Evolutionary conservation across 2,113 vertebrate species (phyloP), one percentile per base, ranked within the genome.

Genomic region (Stegostoma tigrinum): DNA sequence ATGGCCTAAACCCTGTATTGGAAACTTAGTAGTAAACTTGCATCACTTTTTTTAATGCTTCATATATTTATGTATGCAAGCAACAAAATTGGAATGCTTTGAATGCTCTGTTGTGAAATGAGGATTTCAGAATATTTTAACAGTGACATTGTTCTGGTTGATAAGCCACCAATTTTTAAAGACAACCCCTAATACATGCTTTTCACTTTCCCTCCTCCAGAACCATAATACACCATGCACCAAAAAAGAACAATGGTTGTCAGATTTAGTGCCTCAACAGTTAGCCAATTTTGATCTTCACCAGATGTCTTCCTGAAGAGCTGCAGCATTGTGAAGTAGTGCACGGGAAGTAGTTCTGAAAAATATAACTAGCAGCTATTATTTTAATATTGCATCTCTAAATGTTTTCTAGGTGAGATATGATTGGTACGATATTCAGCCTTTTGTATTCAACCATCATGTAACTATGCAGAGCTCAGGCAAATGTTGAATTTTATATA

Each of bases 211-310:
- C 45, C 24, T 70, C 38, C 27, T 68, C 14, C 94, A 95, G 93
- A 94, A 94, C 21, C 23, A 27, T 68, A 94, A 67, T 21, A 68
- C 30, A 15, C 24, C 24, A 38, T 68, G 66, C 66, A 94, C 38
- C 23, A 52, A 95, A 24, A 93, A 52, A 8, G 94, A 95, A 17
- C 4, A 5, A 52, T 27, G 4, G 19, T 95, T 72, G 27, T 95
- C 68, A 52, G n/a, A 72, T 95, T 30, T 34, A 95, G 15, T 94
- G 68, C 94, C 67, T 45, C 45, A 75, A 72, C 61, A 23, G 66
- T 75, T 64, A 95, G 72, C 27, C 72, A 45, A 52, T 48, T 94
- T 67, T 94, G 21, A 27, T 94, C 93, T 94, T 70, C 67, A 70
- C 15, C 15, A 91, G 66, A 48, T 48, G 67, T 17, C 8, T 24